Evolutionary conservation across 2,888 invertebrate species (phyloP).

Genomic region (Hoplodrina blanda): DNA sequence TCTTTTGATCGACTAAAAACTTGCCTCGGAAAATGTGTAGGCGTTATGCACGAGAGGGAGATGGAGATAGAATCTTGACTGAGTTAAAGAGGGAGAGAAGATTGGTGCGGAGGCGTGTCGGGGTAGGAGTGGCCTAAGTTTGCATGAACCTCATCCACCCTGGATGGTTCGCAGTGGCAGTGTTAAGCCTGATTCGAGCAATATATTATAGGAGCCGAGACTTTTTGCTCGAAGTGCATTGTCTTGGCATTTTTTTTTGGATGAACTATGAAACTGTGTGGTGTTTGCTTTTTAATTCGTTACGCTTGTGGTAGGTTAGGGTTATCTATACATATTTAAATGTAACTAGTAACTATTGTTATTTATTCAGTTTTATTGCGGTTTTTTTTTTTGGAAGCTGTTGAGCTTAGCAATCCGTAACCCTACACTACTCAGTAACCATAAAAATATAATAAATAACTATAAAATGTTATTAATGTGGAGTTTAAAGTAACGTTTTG

Average conservation of each 20-base stretch:
- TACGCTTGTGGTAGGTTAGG: constrained; percentile 81
- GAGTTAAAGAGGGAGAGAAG: constrained; percentile 70
- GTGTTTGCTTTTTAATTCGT: constrained; percentile 75
- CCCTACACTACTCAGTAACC: too few species aligned
- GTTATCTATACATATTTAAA: constrained; percentile 58
- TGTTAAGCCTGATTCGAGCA: constrained; percentile 66
- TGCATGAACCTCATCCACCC: constrained; percentile 80
- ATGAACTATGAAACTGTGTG: constrained; percentile 78
- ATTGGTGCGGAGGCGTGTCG: constrained; percentile 80
- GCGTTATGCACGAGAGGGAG: constrained; percentile 80
- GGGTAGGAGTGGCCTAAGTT: constrained; percentile 82
- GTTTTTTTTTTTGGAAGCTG: neutral
- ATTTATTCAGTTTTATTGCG: constrained; percentile 8
- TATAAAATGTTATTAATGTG: neutral
- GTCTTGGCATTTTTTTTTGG: constrained; percentile 78
- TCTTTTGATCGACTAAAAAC: constrained; percentile 88
- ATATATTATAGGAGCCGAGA: constrained; percentile 80
- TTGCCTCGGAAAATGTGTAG: constrained; percentile 83
- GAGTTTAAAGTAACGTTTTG: neutral
- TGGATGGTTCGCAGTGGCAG: constrained; percentile 65
- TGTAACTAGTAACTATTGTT: constrained; percentile 26
- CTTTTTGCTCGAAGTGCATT: constrained; percentile 85
- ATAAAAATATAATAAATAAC: too few species aligned
- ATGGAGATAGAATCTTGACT: constrained; percentile 66
- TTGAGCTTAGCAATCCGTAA: too few species aligned